Conservation (phyloP, 2,797 vertebrate species). For the Anomalospiza imberbis region DNA sequence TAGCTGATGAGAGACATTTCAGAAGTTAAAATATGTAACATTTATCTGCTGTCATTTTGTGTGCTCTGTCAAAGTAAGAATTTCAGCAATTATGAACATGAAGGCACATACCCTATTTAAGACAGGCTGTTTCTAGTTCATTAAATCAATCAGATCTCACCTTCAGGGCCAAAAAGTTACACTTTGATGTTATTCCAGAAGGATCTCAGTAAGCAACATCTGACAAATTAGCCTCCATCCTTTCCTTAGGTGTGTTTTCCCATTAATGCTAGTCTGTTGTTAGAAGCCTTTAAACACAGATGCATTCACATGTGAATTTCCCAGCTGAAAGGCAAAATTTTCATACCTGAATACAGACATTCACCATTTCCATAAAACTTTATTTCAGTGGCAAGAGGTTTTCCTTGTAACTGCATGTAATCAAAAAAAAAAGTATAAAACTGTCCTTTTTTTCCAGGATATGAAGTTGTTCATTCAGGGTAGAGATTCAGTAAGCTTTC, state of each 20-base stretch:
- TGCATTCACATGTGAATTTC: background rate
- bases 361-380: background rate
- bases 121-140: background rate
- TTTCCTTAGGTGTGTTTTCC: background rate
- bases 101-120: background rate
- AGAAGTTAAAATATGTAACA: background rate
- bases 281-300: background rate
- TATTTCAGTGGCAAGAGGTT: background rate
- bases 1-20: background rate
- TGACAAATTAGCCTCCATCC: background rate
- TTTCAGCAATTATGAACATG: background rate
- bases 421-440: background rate
- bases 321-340: background rate
- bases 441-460: background rate
- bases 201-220: background rate
- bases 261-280: background rate
- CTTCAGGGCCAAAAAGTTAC: background rate
- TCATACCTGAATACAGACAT: background rate
- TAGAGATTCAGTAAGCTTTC: background rate
- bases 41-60: background rate
- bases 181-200: background rate
- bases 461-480: background rate
- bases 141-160: background rate
- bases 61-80: constrained; percentile 6
- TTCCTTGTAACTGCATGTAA: background rate